Conservation (phyloP, 2,113 vertebrate species). For the Suncus etruscus region DNA sequence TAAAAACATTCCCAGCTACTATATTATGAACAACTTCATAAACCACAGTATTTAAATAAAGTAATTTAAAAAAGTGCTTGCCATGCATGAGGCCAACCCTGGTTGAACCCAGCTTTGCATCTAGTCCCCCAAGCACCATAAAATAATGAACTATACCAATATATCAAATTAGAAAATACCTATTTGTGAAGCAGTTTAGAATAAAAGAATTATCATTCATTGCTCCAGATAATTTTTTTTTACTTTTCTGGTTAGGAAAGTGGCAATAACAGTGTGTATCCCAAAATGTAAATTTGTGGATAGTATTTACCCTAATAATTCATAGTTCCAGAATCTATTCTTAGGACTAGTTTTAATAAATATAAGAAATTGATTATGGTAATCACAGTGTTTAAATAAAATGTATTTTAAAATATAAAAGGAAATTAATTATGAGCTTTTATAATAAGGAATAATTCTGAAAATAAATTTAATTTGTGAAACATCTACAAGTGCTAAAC, state of each 20-base stretch:
- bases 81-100: no score
- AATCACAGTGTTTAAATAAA: constrained; percentile 1
- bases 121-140: neutral
- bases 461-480: constrained; percentile 3
- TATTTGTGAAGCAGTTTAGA: constrained; percentile 24
- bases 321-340: neutral
- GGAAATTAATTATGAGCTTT: neutral
- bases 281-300: constrained; percentile 6
- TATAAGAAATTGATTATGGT: constrained; percentile 35
- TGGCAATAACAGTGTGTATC: neutral
- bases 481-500: neutral
- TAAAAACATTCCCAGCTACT: no score
- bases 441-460: constrained; percentile 6
- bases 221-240: neutral
- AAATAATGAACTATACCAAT: constrained; percentile 7
- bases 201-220: neutral
- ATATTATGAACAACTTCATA: no score
- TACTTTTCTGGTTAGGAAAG: constrained; percentile 48
- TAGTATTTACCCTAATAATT: constrained; percentile 31
- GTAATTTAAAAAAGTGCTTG: no score
- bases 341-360: neutral
- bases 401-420: neutral
- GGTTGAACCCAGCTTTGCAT: no score
- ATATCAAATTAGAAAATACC: neutral
- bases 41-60: no score